These are phyloP conservation scores for Drosophila dives DNA, from an alignment of 2,888 invertebrate genomes.

Conservation along the genomic window DNA sequence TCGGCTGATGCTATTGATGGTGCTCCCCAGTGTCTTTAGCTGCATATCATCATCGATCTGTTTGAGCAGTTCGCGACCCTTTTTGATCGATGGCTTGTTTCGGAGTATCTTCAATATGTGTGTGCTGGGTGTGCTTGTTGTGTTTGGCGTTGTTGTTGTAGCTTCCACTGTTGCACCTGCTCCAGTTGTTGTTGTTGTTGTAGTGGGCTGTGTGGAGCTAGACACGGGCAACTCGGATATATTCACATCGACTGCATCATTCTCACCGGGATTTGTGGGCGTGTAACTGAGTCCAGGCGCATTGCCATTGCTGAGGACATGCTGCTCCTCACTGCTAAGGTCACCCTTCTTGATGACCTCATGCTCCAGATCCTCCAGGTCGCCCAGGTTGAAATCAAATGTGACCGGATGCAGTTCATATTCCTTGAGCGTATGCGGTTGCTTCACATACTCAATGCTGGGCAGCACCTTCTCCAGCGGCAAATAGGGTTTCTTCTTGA, in stretches of 20 bases:
- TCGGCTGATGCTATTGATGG: slow-evolving; percentile 82
- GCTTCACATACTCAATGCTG: slow-evolving; percentile 73
- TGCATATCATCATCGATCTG: slow-evolving; percentile 78
- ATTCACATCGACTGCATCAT: slow-evolving; percentile 57
- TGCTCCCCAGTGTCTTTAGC: slow-evolving; percentile 75
- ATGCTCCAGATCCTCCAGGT: slow-evolving; percentile 83
- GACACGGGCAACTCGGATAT: slow-evolving; percentile 49
- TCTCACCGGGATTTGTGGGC: slow-evolving; percentile 65
- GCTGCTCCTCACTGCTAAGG: slow-evolving; percentile 79
- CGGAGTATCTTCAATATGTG: slow-evolving; percentile 82
- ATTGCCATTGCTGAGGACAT: slow-evolving; percentile 73
- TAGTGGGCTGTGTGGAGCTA: slow-evolving; percentile 32
- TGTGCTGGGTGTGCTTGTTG: slow-evolving; percentile 58
- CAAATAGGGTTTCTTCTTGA: slow-evolving; percentile 82
- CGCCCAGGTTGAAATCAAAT: slow-evolving; percentile 84
- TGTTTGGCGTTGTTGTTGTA: slow-evolving; percentile 23
- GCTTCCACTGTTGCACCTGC: slow-evolving; percentile 1
- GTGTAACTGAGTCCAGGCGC: slow-evolving; percentile 48
- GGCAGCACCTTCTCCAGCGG: slow-evolving; percentile 75
- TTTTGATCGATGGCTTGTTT: slow-evolving; percentile 74
- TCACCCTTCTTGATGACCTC: slow-evolving; percentile 82
- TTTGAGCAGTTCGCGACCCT: slow-evolving; percentile 78
- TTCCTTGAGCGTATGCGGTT: slow-evolving; percentile 75
- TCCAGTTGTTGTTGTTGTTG: slow-evolving; percentile 15
- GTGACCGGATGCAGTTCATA: slow-evolving; percentile 83